Percentiles rank a stretch among this genome's conserved stretches.
phyloP scores from a whole-genome alignment of 2,113 vertebrate genomes.

The Periophthalmus modestus region DNA sequence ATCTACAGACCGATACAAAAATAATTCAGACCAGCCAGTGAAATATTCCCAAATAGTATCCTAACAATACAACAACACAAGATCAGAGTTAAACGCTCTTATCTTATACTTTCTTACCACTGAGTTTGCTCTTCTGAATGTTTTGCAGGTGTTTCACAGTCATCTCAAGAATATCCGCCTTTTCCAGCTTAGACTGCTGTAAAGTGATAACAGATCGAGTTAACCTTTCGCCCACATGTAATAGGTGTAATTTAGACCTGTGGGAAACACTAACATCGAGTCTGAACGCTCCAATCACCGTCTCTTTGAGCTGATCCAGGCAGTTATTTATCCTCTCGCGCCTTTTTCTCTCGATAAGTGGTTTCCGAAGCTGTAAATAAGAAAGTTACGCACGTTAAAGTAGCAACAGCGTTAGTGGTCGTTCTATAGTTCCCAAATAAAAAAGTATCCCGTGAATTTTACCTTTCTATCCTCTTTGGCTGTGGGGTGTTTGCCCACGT shows the following conservation, averaged over 20 bases:
- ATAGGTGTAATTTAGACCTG: background rate
- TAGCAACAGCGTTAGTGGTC: background rate
- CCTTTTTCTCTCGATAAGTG: constrained; percentile 88
- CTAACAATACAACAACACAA: background rate
- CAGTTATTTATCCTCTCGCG: constrained; percentile 90
- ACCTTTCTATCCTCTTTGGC: constrained; percentile 91
- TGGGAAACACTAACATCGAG: constrained; percentile 83
- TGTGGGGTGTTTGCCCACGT: constrained; percentile 73
- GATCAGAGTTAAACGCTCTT: background rate
- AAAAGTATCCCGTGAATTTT: constrained; percentile 19
- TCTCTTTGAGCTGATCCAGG: constrained; percentile 89
- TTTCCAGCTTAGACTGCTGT: constrained; percentile 91
- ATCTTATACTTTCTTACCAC: constrained; percentile 72
- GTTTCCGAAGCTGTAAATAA: constrained; percentile 82
- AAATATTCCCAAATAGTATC: background rate
- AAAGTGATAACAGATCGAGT: constrained; percentile 4
- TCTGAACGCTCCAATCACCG: constrained; percentile 83
- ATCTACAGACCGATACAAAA: background rate
- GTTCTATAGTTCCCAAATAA: background rate
- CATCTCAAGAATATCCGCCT: constrained; percentile 92
- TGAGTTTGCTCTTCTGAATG: constrained; percentile 80
- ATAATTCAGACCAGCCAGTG: too few species aligned
- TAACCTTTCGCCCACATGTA: too few species aligned
- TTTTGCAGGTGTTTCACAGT: constrained; percentile 91
- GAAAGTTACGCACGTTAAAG: constrained; percentile 20